Evolutionary conservation across 2,113 vertebrate species (phyloP).

Genomic region (Pleuronectes platessa): DNA sequence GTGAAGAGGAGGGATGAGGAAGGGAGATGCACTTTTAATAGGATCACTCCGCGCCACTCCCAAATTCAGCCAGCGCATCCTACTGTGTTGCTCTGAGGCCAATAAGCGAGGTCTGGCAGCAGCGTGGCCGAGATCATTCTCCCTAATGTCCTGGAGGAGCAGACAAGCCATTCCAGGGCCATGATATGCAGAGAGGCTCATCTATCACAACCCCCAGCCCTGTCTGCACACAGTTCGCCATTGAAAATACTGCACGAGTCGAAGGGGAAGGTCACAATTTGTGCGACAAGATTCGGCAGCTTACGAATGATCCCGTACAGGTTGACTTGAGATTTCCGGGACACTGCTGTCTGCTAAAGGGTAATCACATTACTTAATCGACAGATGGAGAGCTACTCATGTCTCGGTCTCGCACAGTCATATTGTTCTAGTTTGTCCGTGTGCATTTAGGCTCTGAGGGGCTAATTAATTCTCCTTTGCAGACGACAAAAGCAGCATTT

Average conservation of each 20-base stretch:
- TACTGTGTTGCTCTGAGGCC: conserved; percentile 44
- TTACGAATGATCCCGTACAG: conserved; percentile 64
- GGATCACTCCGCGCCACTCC: conserved; percentile 47
- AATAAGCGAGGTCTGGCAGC: conserved; percentile 63
- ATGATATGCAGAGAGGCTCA: conserved; percentile 51
- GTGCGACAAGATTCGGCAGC: conserved; percentile 52
- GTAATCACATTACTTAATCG: conserved; percentile 71
- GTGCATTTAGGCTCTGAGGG: conserved; percentile 23
- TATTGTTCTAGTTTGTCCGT: conserved; percentile 39
- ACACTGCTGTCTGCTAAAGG: conserved; percentile 51
- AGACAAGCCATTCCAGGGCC: conserved; percentile 44
- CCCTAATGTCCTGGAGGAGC: conserved; percentile 65
- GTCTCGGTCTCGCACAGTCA: conserved; percentile 43
- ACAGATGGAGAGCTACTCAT: conserved; percentile 71
- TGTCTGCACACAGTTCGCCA: conserved; percentile 51
- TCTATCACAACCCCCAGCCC: conserved; percentile 63
- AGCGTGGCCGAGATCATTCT: conserved; percentile 60
- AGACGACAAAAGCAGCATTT: conserved; percentile 27
- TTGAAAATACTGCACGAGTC: conserved; percentile 35
- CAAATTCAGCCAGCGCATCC: conserved; percentile 39
- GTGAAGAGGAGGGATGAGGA: conserved; percentile 39
- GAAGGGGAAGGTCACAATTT: conserved; percentile 59
- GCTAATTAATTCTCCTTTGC: conserved; percentile 20
- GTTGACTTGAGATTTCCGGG: conserved; percentile 62
- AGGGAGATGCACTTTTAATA: conserved; percentile 59